Evolutionary conservation across 2,888 invertebrate genomes (phyloP).

Genomic region (Pristionchus arcanus): DNA sequence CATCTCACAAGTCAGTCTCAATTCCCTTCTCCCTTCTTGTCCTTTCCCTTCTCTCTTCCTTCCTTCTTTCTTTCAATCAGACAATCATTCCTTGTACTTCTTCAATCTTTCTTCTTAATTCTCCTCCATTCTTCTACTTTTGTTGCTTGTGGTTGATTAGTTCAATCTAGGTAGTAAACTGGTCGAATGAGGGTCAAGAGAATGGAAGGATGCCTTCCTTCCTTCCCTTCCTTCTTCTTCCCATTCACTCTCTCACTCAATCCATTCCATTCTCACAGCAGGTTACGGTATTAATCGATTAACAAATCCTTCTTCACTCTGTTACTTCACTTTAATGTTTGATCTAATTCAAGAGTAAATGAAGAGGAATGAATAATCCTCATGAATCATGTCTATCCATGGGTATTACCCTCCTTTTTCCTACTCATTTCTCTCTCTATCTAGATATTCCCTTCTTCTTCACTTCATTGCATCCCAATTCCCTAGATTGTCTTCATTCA

Average conservation of each 20-base stretch:
- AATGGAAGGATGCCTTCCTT: constrained; percentile 8
- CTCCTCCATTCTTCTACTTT: not conserved
- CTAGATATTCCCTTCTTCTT: not conserved
- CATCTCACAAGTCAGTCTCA: not conserved
- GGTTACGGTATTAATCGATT: constrained; percentile 37
- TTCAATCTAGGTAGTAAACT: constrained; percentile 43
- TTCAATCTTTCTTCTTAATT: not conserved
- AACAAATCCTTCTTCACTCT: not conserved
- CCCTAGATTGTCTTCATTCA: not conserved
- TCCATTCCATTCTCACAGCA: not conserved
- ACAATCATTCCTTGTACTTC: constrained; percentile 6
- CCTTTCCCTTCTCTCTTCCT: not conserved
- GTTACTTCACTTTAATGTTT: not conserved
- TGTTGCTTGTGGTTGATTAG: constrained; percentile 8
- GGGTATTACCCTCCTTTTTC: constrained; percentile 31
- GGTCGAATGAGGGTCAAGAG: constrained; percentile 41
- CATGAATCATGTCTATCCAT: constrained; percentile 5
- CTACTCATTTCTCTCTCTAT: constrained; percentile 9
- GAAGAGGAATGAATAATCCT: constrained; percentile 16
- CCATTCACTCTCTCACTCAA: not conserved
- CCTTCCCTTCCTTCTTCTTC: not conserved
- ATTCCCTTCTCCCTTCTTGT: not conserved
- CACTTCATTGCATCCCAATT: not conserved
- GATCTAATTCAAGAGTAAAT: not conserved
- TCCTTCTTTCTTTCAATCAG: not conserved